Conservation (phyloP, 2,888 invertebrate species). For the Odontomyia ornata region DNA sequence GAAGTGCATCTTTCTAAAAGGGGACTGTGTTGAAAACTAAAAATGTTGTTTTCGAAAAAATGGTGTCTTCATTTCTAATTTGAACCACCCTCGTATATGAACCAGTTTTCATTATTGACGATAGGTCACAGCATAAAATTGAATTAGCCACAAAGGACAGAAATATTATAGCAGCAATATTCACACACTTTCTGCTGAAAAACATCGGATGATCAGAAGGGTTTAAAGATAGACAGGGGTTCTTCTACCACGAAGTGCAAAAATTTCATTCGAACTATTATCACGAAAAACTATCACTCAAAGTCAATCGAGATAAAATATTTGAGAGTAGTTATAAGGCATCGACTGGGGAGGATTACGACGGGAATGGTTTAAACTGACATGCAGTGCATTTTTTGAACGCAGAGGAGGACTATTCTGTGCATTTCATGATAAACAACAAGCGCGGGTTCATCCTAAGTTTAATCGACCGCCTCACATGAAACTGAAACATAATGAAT, state of each 20-base stretch:
- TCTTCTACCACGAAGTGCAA: constrained; percentile 83
- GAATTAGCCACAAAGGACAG: constrained; percentile 84
- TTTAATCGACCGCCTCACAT: constrained; percentile 77
- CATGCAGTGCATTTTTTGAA: constrained; percentile 89
- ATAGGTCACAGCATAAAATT: constrained; percentile 88
- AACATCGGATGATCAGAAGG: constrained; percentile 96
- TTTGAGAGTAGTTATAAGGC: constrained; percentile 84
- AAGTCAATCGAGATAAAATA: constrained; percentile 82
- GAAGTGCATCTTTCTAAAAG: too few relatives aligned
- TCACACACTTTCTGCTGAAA: constrained; percentile 88
- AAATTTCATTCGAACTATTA: constrained; percentile 87
- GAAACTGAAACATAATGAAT: constrained; percentile 89
- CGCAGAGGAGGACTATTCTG: constrained; percentile 83
- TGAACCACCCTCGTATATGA: too few relatives aligned
- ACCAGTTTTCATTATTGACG: constrained; percentile 82
- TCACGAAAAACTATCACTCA: constrained; percentile 84
- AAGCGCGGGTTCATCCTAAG: constrained; percentile 91
- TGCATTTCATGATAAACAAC: constrained; percentile 85
- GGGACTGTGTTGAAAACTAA: too few relatives aligned
- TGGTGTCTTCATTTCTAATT: too few relatives aligned
- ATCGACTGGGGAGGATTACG: constrained; percentile 94
- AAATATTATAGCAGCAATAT: constrained; percentile 91
- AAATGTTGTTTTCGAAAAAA: too few relatives aligned
- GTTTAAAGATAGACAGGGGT: constrained; percentile 84
- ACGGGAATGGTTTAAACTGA: constrained; percentile 93